Conservation (phyloP, 1,140 invertebrate species). For the Hylaeus anthracinus region DNA sequence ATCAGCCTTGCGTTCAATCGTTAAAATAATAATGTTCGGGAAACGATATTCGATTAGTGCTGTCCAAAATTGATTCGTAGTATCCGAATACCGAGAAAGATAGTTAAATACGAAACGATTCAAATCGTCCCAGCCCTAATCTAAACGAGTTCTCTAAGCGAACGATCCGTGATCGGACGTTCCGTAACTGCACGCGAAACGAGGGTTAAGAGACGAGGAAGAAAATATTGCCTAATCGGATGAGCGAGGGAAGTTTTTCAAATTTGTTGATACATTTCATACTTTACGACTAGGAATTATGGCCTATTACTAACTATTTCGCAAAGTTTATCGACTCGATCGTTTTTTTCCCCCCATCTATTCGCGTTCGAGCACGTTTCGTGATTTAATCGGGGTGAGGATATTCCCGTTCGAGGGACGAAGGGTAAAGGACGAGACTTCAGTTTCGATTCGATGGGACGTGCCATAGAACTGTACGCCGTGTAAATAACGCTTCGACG, state of each 20-base stretch:
- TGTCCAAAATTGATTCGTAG: no score
- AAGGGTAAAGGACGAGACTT: background rate
- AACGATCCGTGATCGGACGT: background rate
- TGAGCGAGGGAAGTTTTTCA: constrained; percentile 64
- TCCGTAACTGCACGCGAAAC: constrained; percentile 3
- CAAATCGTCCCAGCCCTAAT: no score
- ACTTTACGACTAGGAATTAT: constrained; percentile 74
- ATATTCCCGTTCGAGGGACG: no score
- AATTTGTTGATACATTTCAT: constrained; percentile 76
- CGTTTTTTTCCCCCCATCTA: constrained; percentile 49
- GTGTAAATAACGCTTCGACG: constrained; percentile 34
- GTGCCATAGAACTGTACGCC: constrained; percentile 29
- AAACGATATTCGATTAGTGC: no score
- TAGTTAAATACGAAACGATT: no score
- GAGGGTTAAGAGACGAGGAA: background rate
- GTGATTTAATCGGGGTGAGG: background rate
- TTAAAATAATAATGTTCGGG: no score
- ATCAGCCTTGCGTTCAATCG: no score
- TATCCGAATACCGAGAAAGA: no score
- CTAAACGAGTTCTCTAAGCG: constrained; percentile 23
- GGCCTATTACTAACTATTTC: constrained; percentile 76
- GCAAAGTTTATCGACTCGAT: constrained; percentile 74
- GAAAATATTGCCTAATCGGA: constrained; percentile 60
- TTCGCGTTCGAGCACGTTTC: background rate
- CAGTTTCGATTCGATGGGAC: constrained; percentile 12